Conservation (phyloP, 2,113 vertebrate species). For the Phyllopteryx taeniolatus region DNA sequence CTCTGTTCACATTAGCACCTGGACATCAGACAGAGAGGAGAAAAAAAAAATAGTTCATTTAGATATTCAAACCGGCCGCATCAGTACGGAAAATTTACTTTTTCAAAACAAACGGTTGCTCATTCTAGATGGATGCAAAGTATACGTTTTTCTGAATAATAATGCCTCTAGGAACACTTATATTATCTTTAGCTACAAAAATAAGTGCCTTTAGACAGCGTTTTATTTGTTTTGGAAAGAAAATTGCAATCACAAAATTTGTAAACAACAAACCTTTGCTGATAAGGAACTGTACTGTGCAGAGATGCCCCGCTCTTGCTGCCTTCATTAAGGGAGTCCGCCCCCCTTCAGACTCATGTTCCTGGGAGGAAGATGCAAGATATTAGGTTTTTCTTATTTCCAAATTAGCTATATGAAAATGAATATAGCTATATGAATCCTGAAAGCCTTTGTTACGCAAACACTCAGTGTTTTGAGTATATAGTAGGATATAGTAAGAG, state of each 20-base stretch:
- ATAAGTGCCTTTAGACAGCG: background rate
- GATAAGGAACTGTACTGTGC: slow-evolving; percentile 98
- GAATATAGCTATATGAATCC: background rate
- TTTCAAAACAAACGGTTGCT: background rate
- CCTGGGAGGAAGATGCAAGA: slow-evolving; percentile 67
- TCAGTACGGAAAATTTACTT: background rate
- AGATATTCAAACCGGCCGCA: background rate
- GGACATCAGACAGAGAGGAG: slow-evolving; percentile 17
- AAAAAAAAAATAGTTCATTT: background rate
- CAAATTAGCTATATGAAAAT: background rate
- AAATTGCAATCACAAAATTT: background rate
- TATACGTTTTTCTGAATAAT: background rate
- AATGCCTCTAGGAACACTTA: background rate
- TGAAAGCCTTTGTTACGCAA: background rate
- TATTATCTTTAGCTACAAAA: background rate
- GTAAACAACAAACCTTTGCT: slow-evolving; percentile 84
- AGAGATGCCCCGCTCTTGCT: slow-evolving; percentile 95
- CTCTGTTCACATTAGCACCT: slow-evolving; percentile 98
- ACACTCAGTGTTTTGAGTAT: background rate
- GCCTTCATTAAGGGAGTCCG: slow-evolving; percentile 98
- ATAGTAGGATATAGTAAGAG: background rate
- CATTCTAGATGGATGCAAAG: background rate
- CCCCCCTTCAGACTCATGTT: slow-evolving; percentile 97
- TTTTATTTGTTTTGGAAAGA: background rate
- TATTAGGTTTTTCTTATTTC: background rate